These are phyloP conservation scores for Lamellibrachia satsuma DNA, from an alignment of 2,888 invertebrate species.

Conservation along the genomic window DNA sequence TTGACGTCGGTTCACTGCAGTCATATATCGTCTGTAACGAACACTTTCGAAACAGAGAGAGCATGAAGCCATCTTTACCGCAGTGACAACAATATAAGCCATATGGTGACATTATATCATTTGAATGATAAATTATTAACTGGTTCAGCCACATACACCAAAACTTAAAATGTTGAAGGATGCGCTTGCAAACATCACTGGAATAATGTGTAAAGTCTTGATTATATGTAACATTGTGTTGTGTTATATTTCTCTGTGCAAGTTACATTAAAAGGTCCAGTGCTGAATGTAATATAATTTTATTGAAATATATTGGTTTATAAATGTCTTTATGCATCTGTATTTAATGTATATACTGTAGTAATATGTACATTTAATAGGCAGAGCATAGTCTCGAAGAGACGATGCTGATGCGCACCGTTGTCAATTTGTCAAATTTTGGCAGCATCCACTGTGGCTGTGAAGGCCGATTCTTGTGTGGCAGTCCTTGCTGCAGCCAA, in stretches of 20 bases:
- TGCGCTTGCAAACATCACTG: no score
- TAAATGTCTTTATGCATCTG: neutral
- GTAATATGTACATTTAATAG: no score
- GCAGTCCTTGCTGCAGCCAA: no score
- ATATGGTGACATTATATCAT: no score
- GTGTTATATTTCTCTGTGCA: neutral
- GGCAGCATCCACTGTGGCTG: no score
- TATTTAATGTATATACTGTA: neutral
- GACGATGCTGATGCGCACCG: no score
- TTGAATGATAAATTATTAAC: no score
- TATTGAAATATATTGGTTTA: neutral
- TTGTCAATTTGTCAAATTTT: no score
- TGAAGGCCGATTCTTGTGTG: no score
- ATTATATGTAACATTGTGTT: neutral
- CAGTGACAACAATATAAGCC: neutral
- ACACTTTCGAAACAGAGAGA: constrained; percentile 29
- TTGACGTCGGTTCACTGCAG: constrained; percentile 40
- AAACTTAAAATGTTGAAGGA: no score
- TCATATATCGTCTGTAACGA: constrained; percentile 38
- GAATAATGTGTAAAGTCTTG: neutral
- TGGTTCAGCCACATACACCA: no score
- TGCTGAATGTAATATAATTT: neutral
- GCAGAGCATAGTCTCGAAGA: no score
- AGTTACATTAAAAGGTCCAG: neutral
- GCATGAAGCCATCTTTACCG: neutral